phyloP scores from a whole-genome alignment of 2,797 vertebrate species.

The Tapirus indicus region DNA sequence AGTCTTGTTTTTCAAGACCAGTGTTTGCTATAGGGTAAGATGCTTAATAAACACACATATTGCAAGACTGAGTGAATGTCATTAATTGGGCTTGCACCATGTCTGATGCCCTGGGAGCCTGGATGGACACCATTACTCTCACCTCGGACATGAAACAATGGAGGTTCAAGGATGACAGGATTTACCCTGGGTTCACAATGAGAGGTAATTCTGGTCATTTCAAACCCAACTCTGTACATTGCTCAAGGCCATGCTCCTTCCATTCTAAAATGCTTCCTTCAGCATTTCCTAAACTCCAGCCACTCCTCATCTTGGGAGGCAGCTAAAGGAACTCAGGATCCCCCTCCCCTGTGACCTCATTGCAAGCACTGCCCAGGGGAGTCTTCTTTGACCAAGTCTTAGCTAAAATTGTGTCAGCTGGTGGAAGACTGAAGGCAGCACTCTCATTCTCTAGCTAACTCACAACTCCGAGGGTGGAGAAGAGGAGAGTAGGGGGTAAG shows the following conservation, averaged over 20 bases:
- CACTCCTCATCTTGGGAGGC: neutral
- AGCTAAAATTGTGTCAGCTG: neutral
- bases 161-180: neutral
- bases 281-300: neutral
- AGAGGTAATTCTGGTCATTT: neutral
- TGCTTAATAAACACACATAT: neutral
- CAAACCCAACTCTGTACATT: neutral
- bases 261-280: neutral
- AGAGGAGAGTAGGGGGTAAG: neutral
- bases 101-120: neutral
- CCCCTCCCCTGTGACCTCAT: neutral
- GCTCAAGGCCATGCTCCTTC: neutral
- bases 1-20: neutral
- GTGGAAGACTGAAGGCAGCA: neutral
- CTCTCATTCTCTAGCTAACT: neutral
- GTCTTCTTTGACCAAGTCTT: neutral
- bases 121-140: neutral
- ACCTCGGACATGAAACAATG: neutral
- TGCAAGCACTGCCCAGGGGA: neutral
- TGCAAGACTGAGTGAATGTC: neutral
- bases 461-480: neutral
- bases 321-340: neutral
- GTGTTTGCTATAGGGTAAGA: neutral
- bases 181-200: neutral
- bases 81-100: rapidly evolving